Evolutionary conservation across 64 coral and sea anemone genomes (phyloP).

Genomic region (Catalaphyllia jardinei): DNA sequence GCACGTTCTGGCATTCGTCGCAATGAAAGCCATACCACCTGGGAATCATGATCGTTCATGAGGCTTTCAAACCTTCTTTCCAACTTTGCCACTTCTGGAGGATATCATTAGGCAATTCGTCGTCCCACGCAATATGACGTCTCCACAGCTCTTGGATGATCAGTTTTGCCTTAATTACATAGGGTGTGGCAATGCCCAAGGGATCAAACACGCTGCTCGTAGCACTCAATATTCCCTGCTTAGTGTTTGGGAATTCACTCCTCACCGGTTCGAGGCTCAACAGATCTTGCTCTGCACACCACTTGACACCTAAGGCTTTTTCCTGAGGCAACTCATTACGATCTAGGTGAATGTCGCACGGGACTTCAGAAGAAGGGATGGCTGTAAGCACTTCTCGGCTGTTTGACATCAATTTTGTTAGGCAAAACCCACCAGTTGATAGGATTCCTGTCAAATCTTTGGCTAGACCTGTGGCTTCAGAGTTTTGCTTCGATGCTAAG

Average conservation of each 20-base stretch:
- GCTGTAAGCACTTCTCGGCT: no score
- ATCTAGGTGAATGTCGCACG: constrained; percentile 1
- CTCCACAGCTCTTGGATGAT: constrained; percentile 39
- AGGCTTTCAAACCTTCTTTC: not conserved
- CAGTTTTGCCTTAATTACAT: constrained; percentile 42
- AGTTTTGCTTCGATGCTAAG: not conserved
- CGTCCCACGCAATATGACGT: not conserved
- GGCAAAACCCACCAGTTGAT: no score
- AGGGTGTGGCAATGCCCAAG: not conserved
- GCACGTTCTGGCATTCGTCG: no score
- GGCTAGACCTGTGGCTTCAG: not conserved
- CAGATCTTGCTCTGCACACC: not conserved
- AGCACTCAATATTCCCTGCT: constrained; percentile 26
- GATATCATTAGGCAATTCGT: not conserved
- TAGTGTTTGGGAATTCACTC: not conserved
- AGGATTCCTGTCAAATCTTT: not conserved
- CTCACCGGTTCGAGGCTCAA: not conserved
- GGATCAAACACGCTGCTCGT: constrained; percentile 40
- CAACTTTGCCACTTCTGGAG: constrained; percentile 6
- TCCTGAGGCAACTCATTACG: constrained; percentile 2
- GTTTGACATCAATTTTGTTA: no score
- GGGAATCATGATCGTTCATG: not conserved
- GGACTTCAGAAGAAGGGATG: constrained; percentile 8
- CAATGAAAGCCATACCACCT: no score
- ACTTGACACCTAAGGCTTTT: constrained; percentile 12